These are phyloP conservation scores for Apamea sordens DNA, from an alignment of 2,888 invertebrate genomes.

Conservation along the genomic window DNA sequence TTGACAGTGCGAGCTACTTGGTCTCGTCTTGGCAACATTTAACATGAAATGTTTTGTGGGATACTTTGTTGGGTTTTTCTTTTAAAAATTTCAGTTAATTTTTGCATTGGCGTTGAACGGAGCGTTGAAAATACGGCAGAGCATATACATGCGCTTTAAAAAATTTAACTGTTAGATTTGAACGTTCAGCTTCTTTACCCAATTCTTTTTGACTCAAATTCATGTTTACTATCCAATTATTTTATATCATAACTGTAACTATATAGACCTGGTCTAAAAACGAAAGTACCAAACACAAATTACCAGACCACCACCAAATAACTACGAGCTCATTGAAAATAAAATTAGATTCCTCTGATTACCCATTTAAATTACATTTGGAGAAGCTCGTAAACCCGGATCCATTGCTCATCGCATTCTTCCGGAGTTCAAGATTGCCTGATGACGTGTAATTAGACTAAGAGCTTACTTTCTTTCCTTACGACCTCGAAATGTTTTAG, in stretches of 20 bases:
- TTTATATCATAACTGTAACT: not conserved
- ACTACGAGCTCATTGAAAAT: slow-evolving; percentile 14
- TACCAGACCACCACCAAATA: not conserved
- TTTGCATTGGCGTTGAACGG: not conserved
- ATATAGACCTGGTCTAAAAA: not conserved
- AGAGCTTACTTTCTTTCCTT: slow-evolving; percentile 51
- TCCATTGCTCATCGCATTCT: slow-evolving; percentile 60
- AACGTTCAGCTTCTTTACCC: not conserved
- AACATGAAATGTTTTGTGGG: no score
- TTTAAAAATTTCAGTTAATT: not conserved
- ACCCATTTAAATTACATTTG: slow-evolving; percentile 65
- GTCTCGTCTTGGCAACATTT: no score
- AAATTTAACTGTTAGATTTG: no score
- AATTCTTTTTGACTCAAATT: not conserved
- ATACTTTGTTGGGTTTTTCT: not conserved
- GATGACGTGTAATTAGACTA: slow-evolving; percentile 61
- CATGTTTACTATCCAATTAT: not conserved
- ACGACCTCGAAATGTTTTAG: slow-evolving; percentile 56
- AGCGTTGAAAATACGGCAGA: not conserved
- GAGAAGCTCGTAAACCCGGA: slow-evolving; percentile 53
- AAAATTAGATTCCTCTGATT: slow-evolving; percentile 45
- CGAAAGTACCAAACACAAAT: not conserved
- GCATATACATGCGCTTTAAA: not conserved
- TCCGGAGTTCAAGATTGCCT: slow-evolving; percentile 40
- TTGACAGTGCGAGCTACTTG: no score